Base-by-base conservation (phyloP, 2,797 vertebrate genomes). In the Hemibagrus guttatus region DNA sequence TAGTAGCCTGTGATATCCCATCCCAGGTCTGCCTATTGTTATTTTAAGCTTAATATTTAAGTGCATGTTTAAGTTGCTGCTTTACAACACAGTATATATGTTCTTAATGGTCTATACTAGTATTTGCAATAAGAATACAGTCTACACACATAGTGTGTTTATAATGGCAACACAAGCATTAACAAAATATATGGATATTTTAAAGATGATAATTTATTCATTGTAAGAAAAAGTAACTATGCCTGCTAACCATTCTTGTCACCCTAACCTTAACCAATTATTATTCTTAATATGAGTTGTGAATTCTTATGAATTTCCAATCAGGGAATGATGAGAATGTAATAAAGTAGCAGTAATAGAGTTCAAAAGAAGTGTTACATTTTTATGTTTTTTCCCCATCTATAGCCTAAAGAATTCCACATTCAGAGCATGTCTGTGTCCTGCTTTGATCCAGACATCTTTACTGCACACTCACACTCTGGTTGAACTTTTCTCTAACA, bases 391-490 rank as follows among this genome's bases (percentile, higher is more conserved):
- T 11, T 19, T 21, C 11, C 8, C 26, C 6, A 81, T 12, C 42
- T 14, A 19, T 6, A 64, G 42, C 80, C 42, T 52, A 28, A 64
- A 81, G 26, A 52, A 2, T n/a, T 79, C 26, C n/a, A 42, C 42
- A 79, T 58, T 68, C 61, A 21, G 16, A n/a, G 28, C 64, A 81
- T 35, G 76, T 21, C 39, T 49, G 28, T 71, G 46, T 28, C 75
- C 82, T 72, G 58, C 85, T 81, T 84, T 87, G 66, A 87, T 86
- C 84, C 88, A 86, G 64, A 89, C 74, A 56, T 87, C 86, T 69
- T 84, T 85, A 89, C 90, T 84, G 87, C 79, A 76, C 79, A 21
- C 66, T 81, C 61, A 82, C 79, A 81, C 87, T 85, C 69, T 72
- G 46, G 17, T 64, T 89, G 84, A 89, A 89, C 81, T 82, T 86